Evolutionary conservation across 1,140 invertebrate genomes (phyloP).

Genomic region (Berghia stephanieae): DNA sequence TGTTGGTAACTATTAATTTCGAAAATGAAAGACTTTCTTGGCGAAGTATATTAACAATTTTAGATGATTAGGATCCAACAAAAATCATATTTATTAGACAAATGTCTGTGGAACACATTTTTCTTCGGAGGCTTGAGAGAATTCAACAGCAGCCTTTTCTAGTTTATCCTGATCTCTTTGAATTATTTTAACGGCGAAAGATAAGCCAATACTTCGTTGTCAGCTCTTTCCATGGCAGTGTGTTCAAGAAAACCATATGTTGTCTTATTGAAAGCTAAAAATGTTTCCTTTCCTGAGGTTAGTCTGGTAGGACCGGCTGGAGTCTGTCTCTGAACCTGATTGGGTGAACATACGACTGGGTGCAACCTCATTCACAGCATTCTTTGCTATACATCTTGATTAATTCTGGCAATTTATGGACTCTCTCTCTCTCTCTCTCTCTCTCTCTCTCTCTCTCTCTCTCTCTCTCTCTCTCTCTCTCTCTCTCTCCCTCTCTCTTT

Average conservation of each 20-base stretch:
- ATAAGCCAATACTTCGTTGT: too few relatives aligned
- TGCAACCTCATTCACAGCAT: not conserved
- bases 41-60: not conserved
- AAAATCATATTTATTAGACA: too few relatives aligned
- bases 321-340: too few relatives aligned
- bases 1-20: not conserved
- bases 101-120: not conserved
- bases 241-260: not conserved
- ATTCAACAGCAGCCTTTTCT: too few relatives aligned
- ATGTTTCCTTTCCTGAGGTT: too few relatives aligned
- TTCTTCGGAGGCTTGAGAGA: too few relatives aligned
- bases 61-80: not conserved
- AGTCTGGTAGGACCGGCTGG: too few relatives aligned
- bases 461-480: slow-evolving; percentile 15
- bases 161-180: too few relatives aligned
- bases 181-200: too few relatives aligned
- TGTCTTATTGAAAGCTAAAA: too few relatives aligned
- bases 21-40: not conserved
- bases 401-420: not conserved
- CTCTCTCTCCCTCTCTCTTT: slow-evolving; percentile 24
- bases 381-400: not conserved
- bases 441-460: slow-evolving; percentile 8
- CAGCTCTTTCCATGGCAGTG: too few relatives aligned
- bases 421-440: slow-evolving; percentile 26
- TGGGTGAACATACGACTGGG: not conserved